Evolutionary conservation across 2,113 vertebrate genomes (phyloP).

Genomic region (Antechinus stuartii): DNA sequence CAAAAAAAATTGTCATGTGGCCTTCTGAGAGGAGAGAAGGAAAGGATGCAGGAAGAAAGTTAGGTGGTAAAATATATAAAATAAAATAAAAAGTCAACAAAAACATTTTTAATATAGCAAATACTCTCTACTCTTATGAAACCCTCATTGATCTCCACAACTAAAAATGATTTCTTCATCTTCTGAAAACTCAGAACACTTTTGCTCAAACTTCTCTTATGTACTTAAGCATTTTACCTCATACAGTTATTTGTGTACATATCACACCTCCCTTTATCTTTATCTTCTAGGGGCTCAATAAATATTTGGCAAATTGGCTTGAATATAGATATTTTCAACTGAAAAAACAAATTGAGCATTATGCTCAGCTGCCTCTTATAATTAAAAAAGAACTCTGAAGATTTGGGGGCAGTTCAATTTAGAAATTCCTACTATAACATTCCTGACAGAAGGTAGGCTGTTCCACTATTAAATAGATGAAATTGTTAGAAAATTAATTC

Average conservation of each 20-base stretch:
- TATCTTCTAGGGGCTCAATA: background rate
- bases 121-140: background rate
- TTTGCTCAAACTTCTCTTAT: background rate
- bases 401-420: conserved; percentile 5
- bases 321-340: background rate
- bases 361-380: background rate
- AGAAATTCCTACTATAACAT: background rate
- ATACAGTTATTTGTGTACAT: background rate
- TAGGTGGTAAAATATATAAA: background rate
- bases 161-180: background rate
- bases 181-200: background rate
- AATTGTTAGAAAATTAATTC: conserved; percentile 11
- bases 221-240: background rate
- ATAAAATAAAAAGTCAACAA: background rate
- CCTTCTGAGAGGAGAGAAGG: background rate
- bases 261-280: background rate
- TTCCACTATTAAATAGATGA: conserved; percentile 12
- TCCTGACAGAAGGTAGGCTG: background rate
- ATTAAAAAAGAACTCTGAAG: background rate
- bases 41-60: background rate
- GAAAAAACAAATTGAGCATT: background rate
- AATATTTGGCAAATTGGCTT: background rate
- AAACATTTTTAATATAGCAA: background rate
- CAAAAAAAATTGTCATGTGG: background rate
- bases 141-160: background rate